Conservation (phyloP, 2,113 vertebrate species). For the Dromiciops gliroides region DNA sequence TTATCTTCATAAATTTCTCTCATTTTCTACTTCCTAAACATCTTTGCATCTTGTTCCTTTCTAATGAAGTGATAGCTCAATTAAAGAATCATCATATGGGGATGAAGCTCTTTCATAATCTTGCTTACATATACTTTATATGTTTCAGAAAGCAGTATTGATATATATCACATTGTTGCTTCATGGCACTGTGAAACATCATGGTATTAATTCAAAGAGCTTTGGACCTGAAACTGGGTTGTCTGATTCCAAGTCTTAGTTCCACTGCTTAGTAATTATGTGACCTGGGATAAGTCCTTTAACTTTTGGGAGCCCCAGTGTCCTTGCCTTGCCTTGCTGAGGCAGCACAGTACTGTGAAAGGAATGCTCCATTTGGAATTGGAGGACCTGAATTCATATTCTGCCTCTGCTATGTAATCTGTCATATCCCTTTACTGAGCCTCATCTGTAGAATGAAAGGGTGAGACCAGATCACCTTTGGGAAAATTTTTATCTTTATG, state of each 20-base stretch:
- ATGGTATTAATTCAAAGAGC: not conserved
- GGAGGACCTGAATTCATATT: not conserved
- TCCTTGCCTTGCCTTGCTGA: not conserved
- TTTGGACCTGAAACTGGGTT: not conserved
- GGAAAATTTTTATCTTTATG: not conserved
- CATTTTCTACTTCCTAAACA: not conserved
- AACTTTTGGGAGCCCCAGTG: not conserved
- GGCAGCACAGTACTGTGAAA: not conserved
- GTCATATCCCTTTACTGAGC: not conserved
- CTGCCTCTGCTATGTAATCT: not conserved
- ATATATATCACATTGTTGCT: not conserved
- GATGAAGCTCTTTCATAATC: not conserved
- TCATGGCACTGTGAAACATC: not conserved
- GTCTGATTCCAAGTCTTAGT: not conserved
- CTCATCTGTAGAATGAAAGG: not conserved
- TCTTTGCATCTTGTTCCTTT: not conserved
- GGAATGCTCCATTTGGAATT: not conserved
- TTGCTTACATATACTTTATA: not conserved
- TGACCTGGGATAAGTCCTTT: not conserved
- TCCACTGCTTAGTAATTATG: not conserved
- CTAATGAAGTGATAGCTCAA: not conserved
- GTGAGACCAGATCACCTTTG: not conserved
- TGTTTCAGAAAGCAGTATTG: not conserved
- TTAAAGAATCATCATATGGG: not conserved
- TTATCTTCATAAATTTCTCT: not conserved